These are phyloP conservation scores for Hippoglossus hippoglossus DNA, from an alignment of 2,797 vertebrate genomes.

Conservation along the genomic window DNA sequence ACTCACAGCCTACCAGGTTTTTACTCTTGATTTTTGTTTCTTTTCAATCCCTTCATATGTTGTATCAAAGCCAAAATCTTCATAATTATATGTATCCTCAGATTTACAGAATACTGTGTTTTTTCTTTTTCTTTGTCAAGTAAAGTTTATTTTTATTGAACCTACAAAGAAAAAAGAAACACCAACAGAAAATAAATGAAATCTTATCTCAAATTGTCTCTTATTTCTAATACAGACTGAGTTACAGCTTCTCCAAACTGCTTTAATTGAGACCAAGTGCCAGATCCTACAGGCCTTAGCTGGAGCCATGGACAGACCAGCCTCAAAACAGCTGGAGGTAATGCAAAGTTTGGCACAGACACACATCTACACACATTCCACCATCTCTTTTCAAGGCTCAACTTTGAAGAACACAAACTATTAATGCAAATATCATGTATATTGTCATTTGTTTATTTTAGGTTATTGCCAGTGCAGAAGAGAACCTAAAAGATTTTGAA, in stretches of 20 bases:
- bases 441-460: conserved; percentile 43
- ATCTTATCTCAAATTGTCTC: not conserved
- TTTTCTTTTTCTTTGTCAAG: not conserved
- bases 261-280: conserved; percentile 90
- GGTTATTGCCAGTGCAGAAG: conserved; percentile 90
- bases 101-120: not conserved
- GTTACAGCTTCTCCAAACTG: conserved; percentile 88
- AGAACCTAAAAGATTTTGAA: conserved; percentile 89
- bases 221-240: conserved; percentile 87
- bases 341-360: not conserved
- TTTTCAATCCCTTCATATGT: not conserved
- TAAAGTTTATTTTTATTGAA: not conserved
- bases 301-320: conserved; percentile 86
- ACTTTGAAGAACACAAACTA: not conserved
- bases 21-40: not conserved
- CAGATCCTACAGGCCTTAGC: conserved; percentile 90
- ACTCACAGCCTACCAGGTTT: conserved; percentile 89
- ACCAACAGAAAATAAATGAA: not conserved
- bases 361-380: not conserved
- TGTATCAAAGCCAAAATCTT: not conserved
- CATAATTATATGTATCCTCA: not conserved
- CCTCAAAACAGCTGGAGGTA: conserved; percentile 92
- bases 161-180: not conserved
- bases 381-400: not conserved
- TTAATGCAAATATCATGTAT: not conserved